Base-by-base conservation (phyloP, 2,888 invertebrate genomes). In the Nipponacmea schrenckii region DNA sequence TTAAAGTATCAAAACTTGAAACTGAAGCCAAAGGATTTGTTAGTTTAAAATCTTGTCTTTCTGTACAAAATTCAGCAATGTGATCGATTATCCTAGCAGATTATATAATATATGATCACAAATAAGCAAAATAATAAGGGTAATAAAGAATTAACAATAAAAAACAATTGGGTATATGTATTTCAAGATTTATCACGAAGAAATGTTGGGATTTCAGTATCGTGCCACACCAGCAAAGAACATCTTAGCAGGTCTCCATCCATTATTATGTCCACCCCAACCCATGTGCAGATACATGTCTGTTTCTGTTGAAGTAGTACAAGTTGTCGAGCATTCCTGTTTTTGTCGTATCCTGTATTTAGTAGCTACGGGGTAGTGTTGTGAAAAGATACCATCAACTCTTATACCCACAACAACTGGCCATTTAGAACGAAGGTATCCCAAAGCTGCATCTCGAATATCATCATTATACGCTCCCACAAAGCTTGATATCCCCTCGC, bases 321-420 rank as follows among this genome's bases (percentile, higher is more conserved):
- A 50, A 20, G 62, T 72, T 66, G 67, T 67, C 20, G 39, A 62
- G 48, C 66, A 64, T 48, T 68, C 65, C 26, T 62, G 56, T 2
- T 24, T 56, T 14, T 20, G 24, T 50, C 65, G 62, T 3, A 62
- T 69, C 15, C 74, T 62, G 50, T 74, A 74, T 50, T 68, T 63
- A 24, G 74, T 74, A 20, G 72, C 72, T 39, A 74, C 74, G 20
- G 74, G 69, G 70, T 70, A 74, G 68, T 74, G 74, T 63, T 72
- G 72, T 15, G 69, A 64, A 65, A 74, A 72, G 7, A 70, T 14
- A 0, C 74, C 71, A 14, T 62, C 46, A 20, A 70, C 72, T 56
- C 70, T 46, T 46, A 73, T 70, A 14, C 73, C 73, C 62, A 68
- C 70, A 26, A 73, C 68, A 27, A 70, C 68, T 0, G 74, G 74